phyloP scores from a whole-genome alignment of 92 coral and sea anemone genomes.

The Epizoanthus stellaris region DNA sequence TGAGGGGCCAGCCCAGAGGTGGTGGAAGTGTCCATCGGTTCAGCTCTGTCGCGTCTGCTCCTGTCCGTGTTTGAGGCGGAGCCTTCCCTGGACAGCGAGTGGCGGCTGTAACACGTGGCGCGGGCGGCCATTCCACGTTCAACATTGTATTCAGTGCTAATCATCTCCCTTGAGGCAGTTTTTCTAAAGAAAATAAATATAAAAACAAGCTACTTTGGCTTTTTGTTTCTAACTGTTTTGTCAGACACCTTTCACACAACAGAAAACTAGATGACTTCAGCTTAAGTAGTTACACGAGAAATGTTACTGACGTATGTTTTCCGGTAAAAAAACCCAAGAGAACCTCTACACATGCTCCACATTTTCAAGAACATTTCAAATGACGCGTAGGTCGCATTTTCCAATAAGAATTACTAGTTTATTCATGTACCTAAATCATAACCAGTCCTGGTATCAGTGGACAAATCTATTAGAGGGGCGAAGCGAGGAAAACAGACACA shows the following conservation, averaged over 20 bases:
- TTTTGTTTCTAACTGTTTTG: not conserved
- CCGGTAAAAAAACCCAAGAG: too few relatives aligned
- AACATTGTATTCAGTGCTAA: slow-evolving; percentile 58
- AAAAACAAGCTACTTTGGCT: not conserved
- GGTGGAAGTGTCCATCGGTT: slow-evolving; percentile 49
- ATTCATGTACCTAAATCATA: too few relatives aligned
- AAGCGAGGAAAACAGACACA: not conserved
- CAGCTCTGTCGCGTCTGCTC: slow-evolving; percentile 45
- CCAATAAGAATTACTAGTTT: too few relatives aligned
- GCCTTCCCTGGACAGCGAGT: slow-evolving; percentile 67
- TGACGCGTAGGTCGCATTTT: too few relatives aligned
- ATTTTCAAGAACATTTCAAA: too few relatives aligned
- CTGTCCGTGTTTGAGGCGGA: slow-evolving; percentile 57
- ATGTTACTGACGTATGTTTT: too few relatives aligned
- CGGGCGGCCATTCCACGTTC: slow-evolving; percentile 92
- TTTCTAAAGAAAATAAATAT: slow-evolving; percentile 22
- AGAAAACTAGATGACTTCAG: too few relatives aligned
- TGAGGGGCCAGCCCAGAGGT: not conserved
- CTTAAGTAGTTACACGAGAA: too few relatives aligned
- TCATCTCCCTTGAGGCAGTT: slow-evolving; percentile 21
- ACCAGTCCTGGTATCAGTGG: too few relatives aligned
- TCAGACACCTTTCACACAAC: too few relatives aligned
- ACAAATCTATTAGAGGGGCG: too few relatives aligned
- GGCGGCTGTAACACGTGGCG: slow-evolving; percentile 92
- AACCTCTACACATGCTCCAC: too few relatives aligned